Conservation (phyloP, 2,113 vertebrate genomes). For the Panurus biarmicus region DNA sequence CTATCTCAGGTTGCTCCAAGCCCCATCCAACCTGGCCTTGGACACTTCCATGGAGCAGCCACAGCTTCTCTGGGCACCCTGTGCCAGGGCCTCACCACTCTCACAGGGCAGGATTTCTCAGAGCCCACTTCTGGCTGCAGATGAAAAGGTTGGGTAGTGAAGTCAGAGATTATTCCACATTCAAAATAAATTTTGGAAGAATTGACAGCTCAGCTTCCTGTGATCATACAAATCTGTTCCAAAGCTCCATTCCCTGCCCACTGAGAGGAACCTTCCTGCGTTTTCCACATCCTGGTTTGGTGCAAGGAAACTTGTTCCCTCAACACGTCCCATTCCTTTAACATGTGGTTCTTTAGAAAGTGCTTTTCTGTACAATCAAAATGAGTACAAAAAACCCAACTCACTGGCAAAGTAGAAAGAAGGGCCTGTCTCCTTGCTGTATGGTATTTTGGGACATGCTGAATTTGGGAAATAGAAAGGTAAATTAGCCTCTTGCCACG, state of each 20-base stretch:
- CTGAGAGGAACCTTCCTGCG: constrained; percentile 14
- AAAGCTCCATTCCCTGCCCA: neutral
- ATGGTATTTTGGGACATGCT: constrained; percentile 85
- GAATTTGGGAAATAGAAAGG: constrained; percentile 84
- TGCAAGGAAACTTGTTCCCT: constrained; percentile 63
- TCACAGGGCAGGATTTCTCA: neutral
- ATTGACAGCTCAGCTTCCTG: neutral
- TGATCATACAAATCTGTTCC: neutral
- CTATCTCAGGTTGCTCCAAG: fast-evolving
- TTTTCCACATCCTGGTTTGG: constrained; percentile 64
- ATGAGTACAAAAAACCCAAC: constrained; percentile 82
- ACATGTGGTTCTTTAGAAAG: constrained; percentile 69
- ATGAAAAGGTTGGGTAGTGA: neutral
- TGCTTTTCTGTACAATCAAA: constrained; percentile 72
- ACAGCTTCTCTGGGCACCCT: neutral
- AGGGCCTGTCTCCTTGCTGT: constrained; percentile 85
- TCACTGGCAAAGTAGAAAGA: constrained; percentile 88
- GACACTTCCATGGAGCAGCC: neutral
- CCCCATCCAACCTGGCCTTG: fast-evolving
- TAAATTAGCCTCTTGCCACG: constrained; percentile 76
- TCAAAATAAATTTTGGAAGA: neutral
- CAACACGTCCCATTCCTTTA: constrained; percentile 67
- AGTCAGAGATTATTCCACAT: neutral
- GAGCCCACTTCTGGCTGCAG: neutral
- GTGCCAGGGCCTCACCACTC: neutral